Base-by-base conservation (phyloP, 2,888 invertebrate species). In the Lagria hirta region DNA sequence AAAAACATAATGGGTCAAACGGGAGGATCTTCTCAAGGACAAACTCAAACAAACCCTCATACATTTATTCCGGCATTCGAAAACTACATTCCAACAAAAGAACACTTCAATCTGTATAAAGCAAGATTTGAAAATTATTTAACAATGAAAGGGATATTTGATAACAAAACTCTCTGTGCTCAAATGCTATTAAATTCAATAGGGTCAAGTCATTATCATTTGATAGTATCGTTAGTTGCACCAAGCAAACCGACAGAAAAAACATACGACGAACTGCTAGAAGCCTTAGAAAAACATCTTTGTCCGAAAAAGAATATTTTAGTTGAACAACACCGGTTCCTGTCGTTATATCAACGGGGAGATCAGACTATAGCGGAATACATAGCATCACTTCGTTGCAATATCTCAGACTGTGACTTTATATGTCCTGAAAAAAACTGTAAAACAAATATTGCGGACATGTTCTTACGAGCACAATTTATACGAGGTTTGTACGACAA, bases 391-490 rank as follows among this genome's bases (percentile, higher is more conserved):
- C 22, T 22, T 8, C n/a, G 22, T 8, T 22, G 3, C 10, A 22
- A 22, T 8, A 22, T 22, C 10, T 22, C 10, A 22, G 22, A 22
- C 22, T 22, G 22, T 22, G 10, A 22, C n/a, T 22, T 22, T 22
- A n/a, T n/a, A n/a, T n/a, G n/a, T n/a, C n/a, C n/a, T n/a, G n/a
- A n/a, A n/a, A n/a, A n/a, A n/a, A n/a, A n/a, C n/a, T n/a, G n/a
- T n/a, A n/a, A n/a, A n/a, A n/a, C n/a, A n/a, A n/a, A n/a, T n/a
- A n/a, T n/a, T n/a, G n/a, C n/a, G n/a, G n/a, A n/a, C n/a, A n/a
- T n/a, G n/a, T n/a, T n/a, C n/a, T n/a, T n/a, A n/a, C n/a, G n/a
- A n/a, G n/a, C n/a, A n/a, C n/a, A n/a, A n/a, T n/a, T n/a, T n/a
- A n/a, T n/a, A n/a, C n/a, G n/a, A n/a, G n/a, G n/a, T n/a, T n/a